Conservation (phyloP, 2,797 vertebrate species). For the Ataeniobius toweri region DNA sequence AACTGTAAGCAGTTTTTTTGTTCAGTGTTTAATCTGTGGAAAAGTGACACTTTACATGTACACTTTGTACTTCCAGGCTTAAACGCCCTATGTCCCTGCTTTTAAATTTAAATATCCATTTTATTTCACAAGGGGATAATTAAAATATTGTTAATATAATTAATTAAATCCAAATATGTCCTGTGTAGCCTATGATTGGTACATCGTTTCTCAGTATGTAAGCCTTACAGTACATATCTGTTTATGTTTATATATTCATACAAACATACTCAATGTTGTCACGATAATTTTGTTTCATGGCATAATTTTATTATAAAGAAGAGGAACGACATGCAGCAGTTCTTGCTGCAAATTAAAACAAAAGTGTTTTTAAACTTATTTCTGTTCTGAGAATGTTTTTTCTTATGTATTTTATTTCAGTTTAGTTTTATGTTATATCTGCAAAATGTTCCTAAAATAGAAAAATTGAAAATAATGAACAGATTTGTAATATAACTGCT, state of each 20-base stretch:
- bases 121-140: constrained; percentile 31
- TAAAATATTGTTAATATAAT: constrained; percentile 46
- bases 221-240: constrained; percentile 63
- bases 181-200: constrained; percentile 60
- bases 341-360: constrained; percentile 76
- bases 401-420: constrained; percentile 1
- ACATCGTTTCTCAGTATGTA: constrained; percentile 67
- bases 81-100: constrained; percentile 30
- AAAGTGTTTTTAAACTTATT: constrained; percentile 40
- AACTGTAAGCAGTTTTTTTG: constrained; percentile 25
- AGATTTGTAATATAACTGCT: not conserved
- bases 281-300: constrained; percentile 37
- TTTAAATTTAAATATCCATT: constrained; percentile 39
- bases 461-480: not conserved
- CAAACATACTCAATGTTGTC: constrained; percentile 53
- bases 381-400: constrained; percentile 12
- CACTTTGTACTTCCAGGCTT: constrained; percentile 67
- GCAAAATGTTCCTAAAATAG: not conserved
- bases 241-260: constrained; percentile 71
- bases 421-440: not conserved
- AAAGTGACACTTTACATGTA: constrained; percentile 52
- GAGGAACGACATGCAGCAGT: constrained; percentile 63
- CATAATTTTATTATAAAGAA: constrained; percentile 48
- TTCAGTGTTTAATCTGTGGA: constrained; percentile 48
- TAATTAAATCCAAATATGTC: constrained; percentile 34